Evolutionary conservation across 2,113 vertebrate genomes (phyloP).

Genomic region (Opisthocomus hoazin): DNA sequence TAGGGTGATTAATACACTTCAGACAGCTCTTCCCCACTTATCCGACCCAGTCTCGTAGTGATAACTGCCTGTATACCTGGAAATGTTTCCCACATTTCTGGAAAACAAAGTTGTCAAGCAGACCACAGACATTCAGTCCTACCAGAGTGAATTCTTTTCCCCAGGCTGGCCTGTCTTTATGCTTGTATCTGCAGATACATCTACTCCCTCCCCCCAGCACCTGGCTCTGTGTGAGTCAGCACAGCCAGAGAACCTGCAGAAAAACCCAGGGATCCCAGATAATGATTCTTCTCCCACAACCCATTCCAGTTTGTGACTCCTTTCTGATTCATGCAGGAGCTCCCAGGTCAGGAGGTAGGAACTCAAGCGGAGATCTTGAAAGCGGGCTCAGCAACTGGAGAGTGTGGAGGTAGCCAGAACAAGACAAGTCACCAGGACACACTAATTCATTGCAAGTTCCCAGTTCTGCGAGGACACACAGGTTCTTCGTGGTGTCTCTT

Average conservation of each 20-base stretch:
- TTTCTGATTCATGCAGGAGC: not conserved
- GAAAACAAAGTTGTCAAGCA: not conserved
- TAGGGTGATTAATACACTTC: not conserved
- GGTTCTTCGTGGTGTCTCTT: not conserved
- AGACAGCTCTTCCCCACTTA: not conserved
- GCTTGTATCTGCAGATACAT: not conserved
- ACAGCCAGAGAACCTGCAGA: not conserved
- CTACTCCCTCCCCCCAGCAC: not conserved
- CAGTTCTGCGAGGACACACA: not conserved
- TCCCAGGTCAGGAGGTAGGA: not conserved
- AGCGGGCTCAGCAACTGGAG: not conserved
- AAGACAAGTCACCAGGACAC: not conserved
- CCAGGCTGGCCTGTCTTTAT: not conserved
- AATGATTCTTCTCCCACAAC: not conserved
- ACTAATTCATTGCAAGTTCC: not conserved
- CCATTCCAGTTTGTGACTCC: not conserved
- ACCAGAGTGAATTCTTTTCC: not conserved
- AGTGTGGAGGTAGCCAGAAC: not conserved
- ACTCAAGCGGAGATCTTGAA: not conserved
- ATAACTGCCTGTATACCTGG: not conserved
- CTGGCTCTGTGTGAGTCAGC: not conserved
- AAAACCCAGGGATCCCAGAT: not conserved
- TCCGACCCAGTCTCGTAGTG: not conserved
- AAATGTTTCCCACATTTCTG: not conserved
- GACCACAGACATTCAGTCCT: not conserved